Evolutionary conservation across 2,113 vertebrate species (phyloP).

Genomic region (Steatornis caripensis): DNA sequence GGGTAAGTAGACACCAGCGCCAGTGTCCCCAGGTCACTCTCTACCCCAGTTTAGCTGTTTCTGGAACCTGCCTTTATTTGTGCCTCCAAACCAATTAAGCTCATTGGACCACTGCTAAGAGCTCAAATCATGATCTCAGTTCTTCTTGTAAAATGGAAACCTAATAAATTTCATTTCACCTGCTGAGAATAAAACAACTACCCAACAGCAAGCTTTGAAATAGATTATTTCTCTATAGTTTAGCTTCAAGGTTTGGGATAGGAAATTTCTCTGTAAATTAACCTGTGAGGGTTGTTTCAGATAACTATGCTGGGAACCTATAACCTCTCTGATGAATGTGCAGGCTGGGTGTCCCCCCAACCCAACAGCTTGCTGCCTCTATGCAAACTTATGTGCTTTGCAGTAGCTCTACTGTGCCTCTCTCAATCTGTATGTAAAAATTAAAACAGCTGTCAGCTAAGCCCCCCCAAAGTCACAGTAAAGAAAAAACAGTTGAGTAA

Average conservation of each 20-base stretch:
- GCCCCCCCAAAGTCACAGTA: neutral
- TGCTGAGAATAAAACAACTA: neutral
- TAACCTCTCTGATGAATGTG: neutral
- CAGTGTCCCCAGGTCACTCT: neutral
- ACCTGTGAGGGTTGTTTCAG: neutral
- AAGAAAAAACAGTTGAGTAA: neutral
- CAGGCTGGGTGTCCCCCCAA: neutral
- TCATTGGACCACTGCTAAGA: neutral
- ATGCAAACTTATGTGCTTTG: neutral
- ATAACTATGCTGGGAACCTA: neutral
- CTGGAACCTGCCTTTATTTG: neutral
- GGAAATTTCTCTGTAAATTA: neutral
- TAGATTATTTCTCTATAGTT: neutral
- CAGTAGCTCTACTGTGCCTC: neutral
- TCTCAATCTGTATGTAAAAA: neutral
- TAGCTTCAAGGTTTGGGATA: neutral
- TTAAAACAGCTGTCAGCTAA: neutral
- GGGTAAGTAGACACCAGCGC: neutral
- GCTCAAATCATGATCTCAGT: neutral
- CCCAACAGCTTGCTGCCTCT: accelerated
- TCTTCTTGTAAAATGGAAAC: neutral
- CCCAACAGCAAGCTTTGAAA: neutral
- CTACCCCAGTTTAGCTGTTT: neutral
- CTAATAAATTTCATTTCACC: neutral
- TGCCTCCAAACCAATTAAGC: neutral